Evolutionary conservation across 2,797 vertebrate species (phyloP), one percentile per base, ranked within the genome.

Genomic region (Myripristis murdjan): DNA sequence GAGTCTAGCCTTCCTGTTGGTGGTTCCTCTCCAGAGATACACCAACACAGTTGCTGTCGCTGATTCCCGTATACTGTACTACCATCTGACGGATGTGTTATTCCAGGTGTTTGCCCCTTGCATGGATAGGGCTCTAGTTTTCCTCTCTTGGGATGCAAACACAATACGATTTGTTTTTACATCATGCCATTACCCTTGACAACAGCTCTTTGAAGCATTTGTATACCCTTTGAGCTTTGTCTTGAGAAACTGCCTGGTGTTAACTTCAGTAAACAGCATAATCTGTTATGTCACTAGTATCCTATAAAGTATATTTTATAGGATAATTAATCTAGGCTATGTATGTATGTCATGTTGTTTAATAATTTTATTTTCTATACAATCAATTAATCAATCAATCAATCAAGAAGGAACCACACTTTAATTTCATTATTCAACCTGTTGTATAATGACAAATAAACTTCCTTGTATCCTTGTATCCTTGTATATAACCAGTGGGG

Each of bases 51-150:
- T 23, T 39, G 35, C 57, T 18, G 59, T 68, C 16, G 14, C 61
- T 56, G 43, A 57, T 33, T 68, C 49, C 47, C 64, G 33, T 23
- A 18, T 22, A 24, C 58, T 56, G 31, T 15, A 52, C 69, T 59
- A 67, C 62, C 77, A 70, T 74, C 46, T 66, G 71, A 75, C 70
- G 47, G 54, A 78, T 62, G 39, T 66, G 85, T 90, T 91, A 61
- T 90, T 90, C 57, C 90, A 91, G 87, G 85, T 90, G 88, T n/a
- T 83, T 75, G 70, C 68, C 62, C 61, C 74, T 83, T 70, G 68
- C 48, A 83, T 4, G 26, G 63, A 33, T 24, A 18, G 7, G 23
- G 20, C 37, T 8, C 43, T 35, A 24, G 18, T 5, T n/a, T 15
- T 1, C 14, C 10, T 15, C 23, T 16, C 43, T 15, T 44, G 4